Conservation (phyloP, 2,797 vertebrate genomes). For the Carcharodon carcharias region DNA sequence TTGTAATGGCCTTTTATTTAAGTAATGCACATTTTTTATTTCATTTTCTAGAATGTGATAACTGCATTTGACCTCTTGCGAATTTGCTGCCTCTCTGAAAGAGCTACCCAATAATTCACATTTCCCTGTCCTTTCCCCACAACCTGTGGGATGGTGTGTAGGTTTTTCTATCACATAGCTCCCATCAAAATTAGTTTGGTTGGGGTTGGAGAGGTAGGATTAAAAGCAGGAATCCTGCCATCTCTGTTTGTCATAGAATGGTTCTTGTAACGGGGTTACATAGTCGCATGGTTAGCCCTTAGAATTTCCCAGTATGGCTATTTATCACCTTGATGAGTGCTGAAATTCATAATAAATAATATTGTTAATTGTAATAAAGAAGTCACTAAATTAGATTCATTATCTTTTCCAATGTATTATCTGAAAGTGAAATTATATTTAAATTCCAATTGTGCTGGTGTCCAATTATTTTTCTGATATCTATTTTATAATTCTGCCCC, state of each 20-base stretch:
- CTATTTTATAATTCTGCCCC: neutral
- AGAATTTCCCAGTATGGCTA: neutral
- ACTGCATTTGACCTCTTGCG: too few relatives aligned
- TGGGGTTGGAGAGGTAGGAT: neutral
- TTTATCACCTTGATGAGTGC: neutral
- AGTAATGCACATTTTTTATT: neutral
- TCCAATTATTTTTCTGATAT: neutral
- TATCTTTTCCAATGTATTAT: neutral
- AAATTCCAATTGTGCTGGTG: neutral
- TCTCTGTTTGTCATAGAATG: neutral
- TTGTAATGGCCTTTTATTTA: neutral
- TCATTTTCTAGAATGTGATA: neutral
- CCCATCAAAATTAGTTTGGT: neutral
- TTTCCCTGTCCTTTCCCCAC: neutral
- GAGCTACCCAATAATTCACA: neutral
- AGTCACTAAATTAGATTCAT: neutral
- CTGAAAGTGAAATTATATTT: neutral
- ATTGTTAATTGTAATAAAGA: neutral
- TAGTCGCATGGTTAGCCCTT: neutral
- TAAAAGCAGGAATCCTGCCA: neutral
- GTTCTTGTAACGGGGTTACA: neutral
- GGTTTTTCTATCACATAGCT: neutral
- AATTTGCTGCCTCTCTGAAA: neutral
- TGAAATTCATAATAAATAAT: neutral
- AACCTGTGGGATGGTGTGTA: neutral